These are phyloP conservation scores for Mormoops blainvillei DNA, from an alignment of 2,113 vertebrate species.

Conservation along the genomic window DNA sequence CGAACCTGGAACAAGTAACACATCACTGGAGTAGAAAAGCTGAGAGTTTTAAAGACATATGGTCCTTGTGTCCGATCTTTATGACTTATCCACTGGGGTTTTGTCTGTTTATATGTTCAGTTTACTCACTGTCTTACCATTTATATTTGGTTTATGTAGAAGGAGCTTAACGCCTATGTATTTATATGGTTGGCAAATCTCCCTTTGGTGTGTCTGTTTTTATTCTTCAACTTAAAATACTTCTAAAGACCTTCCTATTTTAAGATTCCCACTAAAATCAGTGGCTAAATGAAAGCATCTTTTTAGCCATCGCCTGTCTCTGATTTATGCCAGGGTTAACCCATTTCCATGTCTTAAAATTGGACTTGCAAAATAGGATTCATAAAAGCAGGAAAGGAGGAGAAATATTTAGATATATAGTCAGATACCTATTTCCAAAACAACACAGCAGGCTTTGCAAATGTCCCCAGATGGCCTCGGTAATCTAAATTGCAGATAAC, in stretches of 20 bases:
- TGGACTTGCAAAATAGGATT: constrained; percentile 15
- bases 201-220: constrained; percentile 61
- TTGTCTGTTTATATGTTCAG: constrained; percentile 42
- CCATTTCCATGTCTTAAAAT: constrained; percentile 3
- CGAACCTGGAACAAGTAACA: constrained; percentile 39
- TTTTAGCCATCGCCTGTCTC: neutral
- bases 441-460: neutral
- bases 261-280: constrained; percentile 15
- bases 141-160: constrained; percentile 52
- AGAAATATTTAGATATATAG: neutral
- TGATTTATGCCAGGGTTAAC: constrained; percentile 30
- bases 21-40: constrained; percentile 13
- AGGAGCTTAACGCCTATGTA: constrained; percentile 50
- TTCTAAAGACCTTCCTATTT: constrained; percentile 47
- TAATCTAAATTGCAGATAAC: constrained; percentile 48
- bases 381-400: neutral
- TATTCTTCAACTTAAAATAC: constrained; percentile 61
- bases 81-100: constrained; percentile 38
- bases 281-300: constrained; percentile 37
- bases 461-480: constrained; percentile 28
- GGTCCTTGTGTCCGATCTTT: constrained; percentile 52
- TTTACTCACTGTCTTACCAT: constrained; percentile 68
- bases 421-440: constrained; percentile 13
- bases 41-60: constrained; percentile 47
- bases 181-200: constrained; percentile 64